phyloP scores from a whole-genome alignment of 2,888 invertebrate genomes.

The Perdita meconis region DNA sequence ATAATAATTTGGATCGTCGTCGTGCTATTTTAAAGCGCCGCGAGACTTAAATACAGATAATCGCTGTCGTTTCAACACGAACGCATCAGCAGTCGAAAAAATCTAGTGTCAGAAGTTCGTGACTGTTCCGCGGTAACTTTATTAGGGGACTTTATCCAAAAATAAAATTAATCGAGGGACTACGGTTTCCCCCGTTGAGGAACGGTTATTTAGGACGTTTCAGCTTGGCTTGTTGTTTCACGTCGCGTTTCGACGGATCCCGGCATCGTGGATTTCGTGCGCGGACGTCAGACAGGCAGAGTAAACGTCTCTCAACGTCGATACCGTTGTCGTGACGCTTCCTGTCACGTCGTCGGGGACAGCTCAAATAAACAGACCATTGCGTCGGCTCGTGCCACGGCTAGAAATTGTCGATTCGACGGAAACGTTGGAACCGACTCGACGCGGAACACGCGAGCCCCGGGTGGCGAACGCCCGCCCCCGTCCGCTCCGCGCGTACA shows the following conservation, averaged over 20 bases:
- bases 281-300: conserved; percentile 57
- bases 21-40: too few species aligned
- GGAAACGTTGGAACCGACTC: not conserved
- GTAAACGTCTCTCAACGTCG: conserved; percentile 64
- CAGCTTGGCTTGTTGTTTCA: conserved; percentile 60
- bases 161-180: conserved; percentile 31
- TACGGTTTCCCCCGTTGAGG: conserved; percentile 41
- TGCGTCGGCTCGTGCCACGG: conserved; percentile 51
- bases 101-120: not conserved
- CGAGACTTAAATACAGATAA: too few species aligned
- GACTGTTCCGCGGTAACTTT: not conserved
- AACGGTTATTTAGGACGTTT: conserved; percentile 46
- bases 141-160: conserved; percentile 20
- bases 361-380: conserved; percentile 80
- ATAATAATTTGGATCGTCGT: too few species aligned
- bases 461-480: too few species aligned
- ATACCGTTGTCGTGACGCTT: conserved; percentile 66
- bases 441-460: too few species aligned
- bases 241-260: conserved; percentile 36
- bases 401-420: conserved; percentile 5
- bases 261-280: conserved; percentile 62
- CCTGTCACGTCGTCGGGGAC: conserved; percentile 72
- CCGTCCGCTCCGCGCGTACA: too few species aligned
- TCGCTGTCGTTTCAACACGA: too few species aligned
- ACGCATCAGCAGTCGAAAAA: too few species aligned